Conservation (phyloP, 1,140 invertebrate species). For the Pantala flavescens region DNA sequence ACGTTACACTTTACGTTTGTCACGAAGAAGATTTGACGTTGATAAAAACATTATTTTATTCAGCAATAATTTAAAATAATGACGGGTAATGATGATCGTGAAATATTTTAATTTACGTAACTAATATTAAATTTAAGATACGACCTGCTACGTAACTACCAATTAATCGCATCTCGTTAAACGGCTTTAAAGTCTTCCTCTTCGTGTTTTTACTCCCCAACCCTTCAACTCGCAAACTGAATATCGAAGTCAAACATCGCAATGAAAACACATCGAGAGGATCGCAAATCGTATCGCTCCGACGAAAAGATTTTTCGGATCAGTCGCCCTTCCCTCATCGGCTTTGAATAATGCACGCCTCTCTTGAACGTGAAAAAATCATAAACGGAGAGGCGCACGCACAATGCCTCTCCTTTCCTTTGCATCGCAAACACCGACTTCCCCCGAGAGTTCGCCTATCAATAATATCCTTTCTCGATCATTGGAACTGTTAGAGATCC, state of each 20-base stretch:
- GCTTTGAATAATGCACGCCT: background rate
- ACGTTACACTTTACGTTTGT: no score
- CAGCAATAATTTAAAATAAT: no score
- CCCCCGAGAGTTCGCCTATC: background rate
- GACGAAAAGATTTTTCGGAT: background rate
- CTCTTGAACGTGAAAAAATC: background rate
- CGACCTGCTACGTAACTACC: no score
- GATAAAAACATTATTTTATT: no score
- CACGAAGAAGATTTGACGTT: no score
- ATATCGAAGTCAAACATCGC: no score
- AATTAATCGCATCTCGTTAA: background rate
- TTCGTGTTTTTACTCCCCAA: background rate
- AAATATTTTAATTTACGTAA: no score
- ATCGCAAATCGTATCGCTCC: no score
- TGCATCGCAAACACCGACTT: background rate
- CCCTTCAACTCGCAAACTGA: background rate
- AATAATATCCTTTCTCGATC: background rate
- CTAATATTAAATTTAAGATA: no score
- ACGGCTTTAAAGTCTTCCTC: background rate
- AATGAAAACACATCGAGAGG: no score
- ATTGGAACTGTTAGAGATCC: no score
- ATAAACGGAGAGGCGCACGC: background rate
- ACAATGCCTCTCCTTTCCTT: background rate
- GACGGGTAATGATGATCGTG: no score
- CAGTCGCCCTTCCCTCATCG: background rate